phyloP scores from a whole-genome alignment of 2,888 invertebrate genomes.

The Nomada fabriciana region DNA sequence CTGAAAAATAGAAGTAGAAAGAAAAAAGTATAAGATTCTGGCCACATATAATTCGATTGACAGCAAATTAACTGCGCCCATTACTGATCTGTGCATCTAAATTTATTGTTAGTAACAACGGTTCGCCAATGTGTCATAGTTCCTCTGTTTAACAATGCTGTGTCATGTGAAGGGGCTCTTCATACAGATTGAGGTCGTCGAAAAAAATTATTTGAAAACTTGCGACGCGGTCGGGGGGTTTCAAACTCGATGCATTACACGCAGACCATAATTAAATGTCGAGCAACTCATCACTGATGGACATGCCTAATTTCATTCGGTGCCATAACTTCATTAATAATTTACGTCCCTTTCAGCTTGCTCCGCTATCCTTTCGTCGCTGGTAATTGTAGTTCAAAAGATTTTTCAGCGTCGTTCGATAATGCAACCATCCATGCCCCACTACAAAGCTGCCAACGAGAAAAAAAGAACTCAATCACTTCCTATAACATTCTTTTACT shows the following conservation, averaged over 20 bases:
- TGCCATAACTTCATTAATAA: slow-evolving; percentile 63
- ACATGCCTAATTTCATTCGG: slow-evolving; percentile 64
- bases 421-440: neutral
- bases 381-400: slow-evolving; percentile 51
- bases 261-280: slow-evolving; percentile 69
- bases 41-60: slow-evolving; percentile 75
- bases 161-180: slow-evolving; percentile 19
- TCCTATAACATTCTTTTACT: slow-evolving; percentile 1
- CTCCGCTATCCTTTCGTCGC: slow-evolving; percentile 14
- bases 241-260: slow-evolving; percentile 63
- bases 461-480: neutral
- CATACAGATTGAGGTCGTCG: slow-evolving; percentile 16
- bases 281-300: slow-evolving; percentile 67
- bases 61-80: slow-evolving; percentile 75
- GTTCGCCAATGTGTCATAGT: slow-evolving; percentile 61
- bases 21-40: slow-evolving; percentile 28
- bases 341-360: slow-evolving; percentile 53
- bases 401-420: slow-evolving; percentile 43
- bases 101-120: slow-evolving; percentile 75
- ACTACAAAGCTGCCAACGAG: neutral
- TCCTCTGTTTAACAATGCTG: slow-evolving; percentile 58
- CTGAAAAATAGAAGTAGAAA: slow-evolving; percentile 21
- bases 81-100: slow-evolving; percentile 79
- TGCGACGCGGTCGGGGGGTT: slow-evolving; percentile 11
- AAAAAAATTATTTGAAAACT: slow-evolving; percentile 66